phyloP scores from a whole-genome alignment of 2,113 vertebrate species.

The Lipophrys pholis region DNA sequence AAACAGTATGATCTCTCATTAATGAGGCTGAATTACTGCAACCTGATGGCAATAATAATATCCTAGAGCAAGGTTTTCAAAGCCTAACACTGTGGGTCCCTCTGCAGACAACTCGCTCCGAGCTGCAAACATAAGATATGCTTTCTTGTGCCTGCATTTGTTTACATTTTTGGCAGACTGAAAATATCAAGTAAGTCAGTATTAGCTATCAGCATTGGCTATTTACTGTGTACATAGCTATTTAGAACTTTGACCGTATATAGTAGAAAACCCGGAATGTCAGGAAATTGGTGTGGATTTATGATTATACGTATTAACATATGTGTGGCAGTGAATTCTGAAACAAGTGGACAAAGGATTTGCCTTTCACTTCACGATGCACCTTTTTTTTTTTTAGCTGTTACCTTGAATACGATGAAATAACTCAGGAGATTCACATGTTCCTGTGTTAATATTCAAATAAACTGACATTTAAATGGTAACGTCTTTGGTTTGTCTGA shows the following conservation, averaged over 20 bases:
- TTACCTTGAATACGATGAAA: too few relatives aligned
- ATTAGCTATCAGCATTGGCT: neutral
- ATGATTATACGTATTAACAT: too few relatives aligned
- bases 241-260: neutral
- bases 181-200: neutral
- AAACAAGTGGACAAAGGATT: too few relatives aligned
- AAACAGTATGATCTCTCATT: constrained; percentile 3
- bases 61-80: neutral
- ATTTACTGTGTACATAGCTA: neutral
- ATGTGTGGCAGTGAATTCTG: too few relatives aligned
- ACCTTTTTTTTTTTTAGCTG: too few relatives aligned
- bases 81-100: neutral
- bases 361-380: too few relatives aligned
- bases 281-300: neutral
- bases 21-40: neutral
- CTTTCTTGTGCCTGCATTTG: neutral
- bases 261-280: neutral
- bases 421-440: too few relatives aligned
- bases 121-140: neutral
- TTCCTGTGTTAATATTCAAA: too few relatives aligned
- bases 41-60: neutral
- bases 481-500: too few relatives aligned
- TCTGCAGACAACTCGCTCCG: neutral
- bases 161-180: neutral
- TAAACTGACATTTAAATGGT: too few relatives aligned